Conservation (phyloP, 2,888 invertebrate genomes). For the Stenchaetothrips biformis region DNA sequence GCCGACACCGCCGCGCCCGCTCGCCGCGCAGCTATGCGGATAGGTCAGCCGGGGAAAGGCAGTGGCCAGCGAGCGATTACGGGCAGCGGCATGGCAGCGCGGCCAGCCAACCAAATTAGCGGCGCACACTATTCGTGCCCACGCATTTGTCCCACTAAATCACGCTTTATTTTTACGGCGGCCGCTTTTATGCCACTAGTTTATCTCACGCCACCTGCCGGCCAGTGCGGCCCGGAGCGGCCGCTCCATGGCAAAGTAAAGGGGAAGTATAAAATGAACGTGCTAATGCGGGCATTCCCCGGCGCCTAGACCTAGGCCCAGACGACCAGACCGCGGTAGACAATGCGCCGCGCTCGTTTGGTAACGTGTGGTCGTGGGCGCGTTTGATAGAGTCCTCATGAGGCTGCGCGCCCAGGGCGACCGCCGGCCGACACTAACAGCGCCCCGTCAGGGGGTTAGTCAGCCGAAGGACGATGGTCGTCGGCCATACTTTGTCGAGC, state of each 20-base stretch:
- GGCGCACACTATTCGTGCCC: neutral
- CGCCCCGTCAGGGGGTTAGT: neutral
- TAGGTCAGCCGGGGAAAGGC: neutral
- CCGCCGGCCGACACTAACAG: neutral
- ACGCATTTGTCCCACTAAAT: neutral
- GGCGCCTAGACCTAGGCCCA: neutral
- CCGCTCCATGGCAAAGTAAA: neutral
- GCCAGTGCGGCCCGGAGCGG: neutral
- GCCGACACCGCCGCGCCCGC: neutral
- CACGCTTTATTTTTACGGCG: neutral
- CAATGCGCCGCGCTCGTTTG: neutral
- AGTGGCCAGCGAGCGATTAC: neutral
- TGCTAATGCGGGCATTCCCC: constrained; percentile 13
- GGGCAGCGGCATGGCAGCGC: neutral
- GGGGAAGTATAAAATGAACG: constrained; percentile 8
- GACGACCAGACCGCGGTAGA: neutral
- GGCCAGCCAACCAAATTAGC: constrained; percentile 18
- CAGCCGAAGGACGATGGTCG: no score
- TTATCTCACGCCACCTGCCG: constrained; percentile 7
- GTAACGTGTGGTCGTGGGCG: neutral
- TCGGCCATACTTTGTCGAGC: no score
- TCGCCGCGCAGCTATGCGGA: no score
- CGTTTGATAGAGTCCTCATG: neutral
- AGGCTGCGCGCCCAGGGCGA: neutral
- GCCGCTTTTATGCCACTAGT: neutral